Base-by-base conservation (phyloP, 2,797 vertebrate species). In the Orestias chungarensis region DNA sequence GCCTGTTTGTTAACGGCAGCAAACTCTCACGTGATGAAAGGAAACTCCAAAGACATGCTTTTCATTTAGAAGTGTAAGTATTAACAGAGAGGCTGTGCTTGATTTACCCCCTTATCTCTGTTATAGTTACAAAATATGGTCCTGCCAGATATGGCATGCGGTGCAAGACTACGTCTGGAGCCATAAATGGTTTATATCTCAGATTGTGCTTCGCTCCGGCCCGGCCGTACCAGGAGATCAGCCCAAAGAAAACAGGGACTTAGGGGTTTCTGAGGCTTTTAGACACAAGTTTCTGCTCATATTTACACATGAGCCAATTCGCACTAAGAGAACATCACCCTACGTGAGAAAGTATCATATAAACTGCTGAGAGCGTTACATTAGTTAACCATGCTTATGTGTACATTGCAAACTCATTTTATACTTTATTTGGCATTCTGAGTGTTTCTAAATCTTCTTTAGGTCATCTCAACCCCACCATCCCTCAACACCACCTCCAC, bases 41-140 rank as follows among this genome's bases (percentile, higher is more conserved):
- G 87, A 86, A 88, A 88, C 68, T 77, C 40, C 65, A 78, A 42
- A 69, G 66, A 72, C 85, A 85, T 73, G 65, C 75, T 81, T 86
- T 88, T 88, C 81, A 81, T 64, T 82, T 66, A 74, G 54, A 75
- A 80, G 42, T 79, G 35, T 72, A 81, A 88, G 82, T 87, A 77
- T 80, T 86, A 54, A 82, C 76, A 85, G 75, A 70, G 64, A 66
- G 31, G 44, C 90, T 85, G 71, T 73, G 73, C 89, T 92, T 90
- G 84, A 91, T 92, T 93, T 88, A 83, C 70, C 52, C 85, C 73
- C 87, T 84, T 92, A 87, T 93, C 88, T 88, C 78, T 91, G 86
- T 92, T 92, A 86, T 92, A 79, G 78, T 89, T 92, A 75, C 76
- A 88, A 91, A 62, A 91, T 89, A 91, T 87, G 75, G 90, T 90